Conservation (phyloP, 2,888 invertebrate species). For the Leptodirus hochenwartii region DNA sequence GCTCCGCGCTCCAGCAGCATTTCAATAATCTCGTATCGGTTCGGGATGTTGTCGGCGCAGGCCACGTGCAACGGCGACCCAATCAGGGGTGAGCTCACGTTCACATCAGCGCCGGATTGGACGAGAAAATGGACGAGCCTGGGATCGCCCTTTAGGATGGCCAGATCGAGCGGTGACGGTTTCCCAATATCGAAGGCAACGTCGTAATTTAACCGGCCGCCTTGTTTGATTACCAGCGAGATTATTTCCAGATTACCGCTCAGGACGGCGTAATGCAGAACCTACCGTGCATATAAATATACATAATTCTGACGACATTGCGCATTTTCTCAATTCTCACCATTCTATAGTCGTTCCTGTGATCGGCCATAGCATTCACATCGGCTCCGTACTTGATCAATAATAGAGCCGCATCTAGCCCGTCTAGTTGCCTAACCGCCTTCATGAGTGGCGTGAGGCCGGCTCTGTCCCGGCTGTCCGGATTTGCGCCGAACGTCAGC, state of each 20-base stretch:
- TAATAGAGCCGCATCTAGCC: conserved; percentile 55
- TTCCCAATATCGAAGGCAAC: conserved; percentile 37
- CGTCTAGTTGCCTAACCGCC: conserved; percentile 59
- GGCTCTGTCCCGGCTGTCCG: conserved; percentile 70
- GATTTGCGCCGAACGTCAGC: conserved; percentile 70
- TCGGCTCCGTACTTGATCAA: conserved; percentile 68
- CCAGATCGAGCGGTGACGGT: conserved; percentile 63
- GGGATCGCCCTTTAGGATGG: conserved; percentile 66
- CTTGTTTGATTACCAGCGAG: conserved; percentile 62
- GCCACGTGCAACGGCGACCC: conserved; percentile 71
- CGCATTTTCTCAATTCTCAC: conserved; percentile 22
- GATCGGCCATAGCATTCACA: conserved; percentile 70
- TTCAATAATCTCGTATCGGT: conserved; percentile 33
- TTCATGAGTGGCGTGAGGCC: conserved; percentile 86
- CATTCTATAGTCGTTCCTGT: conserved; percentile 72
- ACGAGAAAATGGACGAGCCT: conserved; percentile 51
- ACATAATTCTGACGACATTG: background rate
- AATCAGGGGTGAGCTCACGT: conserved; percentile 62
- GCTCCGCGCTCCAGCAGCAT: conserved; percentile 54
- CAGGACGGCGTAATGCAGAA: conserved; percentile 75
- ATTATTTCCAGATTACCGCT: conserved; percentile 60
- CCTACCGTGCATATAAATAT: conserved; percentile 15
- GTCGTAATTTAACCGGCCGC: conserved; percentile 51
- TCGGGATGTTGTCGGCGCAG: conserved; percentile 59
- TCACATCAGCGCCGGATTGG: conserved; percentile 55